Percentiles rank a stretch among this genome's conserved stretches.
Conservation (phyloP, 2,113 vertebrate genomes). For the Myotis yumanensis region DNA sequence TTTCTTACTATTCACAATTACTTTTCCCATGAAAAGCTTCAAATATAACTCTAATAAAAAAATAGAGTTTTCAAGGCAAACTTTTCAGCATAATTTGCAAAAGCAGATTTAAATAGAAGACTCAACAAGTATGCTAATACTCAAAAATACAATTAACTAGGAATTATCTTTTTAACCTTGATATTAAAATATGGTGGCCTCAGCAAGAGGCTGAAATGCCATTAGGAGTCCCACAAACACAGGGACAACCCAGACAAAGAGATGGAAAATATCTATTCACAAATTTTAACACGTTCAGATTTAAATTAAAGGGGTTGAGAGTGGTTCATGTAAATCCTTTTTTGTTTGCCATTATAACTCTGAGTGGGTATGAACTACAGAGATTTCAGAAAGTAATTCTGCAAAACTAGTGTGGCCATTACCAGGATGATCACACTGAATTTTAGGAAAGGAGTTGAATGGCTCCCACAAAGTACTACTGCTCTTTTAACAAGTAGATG, state of each 20-base stretch:
- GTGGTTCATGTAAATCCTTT: neutral
- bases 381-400: slow-evolving; percentile 36
- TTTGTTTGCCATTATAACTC: slow-evolving; percentile 27
- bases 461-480: slow-evolving; percentile 77
- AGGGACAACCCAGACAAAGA: slow-evolving; percentile 53
- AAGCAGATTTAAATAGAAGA: slow-evolving; percentile 71
- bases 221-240: slow-evolving; percentile 33
- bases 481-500: slow-evolving; percentile 89
- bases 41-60: slow-evolving; percentile 81
- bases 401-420: slow-evolving; percentile 30
- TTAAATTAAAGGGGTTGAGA: neutral
- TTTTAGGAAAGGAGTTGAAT: slow-evolving; percentile 54
- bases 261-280: slow-evolving; percentile 33
- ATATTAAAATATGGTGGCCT: slow-evolving; percentile 44
- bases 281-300: slow-evolving; percentile 33
- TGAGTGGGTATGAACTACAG: slow-evolving; percentile 4
- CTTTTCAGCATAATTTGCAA: slow-evolving; percentile 62
- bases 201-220: slow-evolving; percentile 50
- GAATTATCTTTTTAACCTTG: neutral
- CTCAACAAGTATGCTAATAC: slow-evolving; percentile 52
- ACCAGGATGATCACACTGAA: slow-evolving; percentile 53
- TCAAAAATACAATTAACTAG: slow-evolving; percentile 67
- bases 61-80: slow-evolving; percentile 78
- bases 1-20: slow-evolving; percentile 67
- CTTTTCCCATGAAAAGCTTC: slow-evolving; percentile 71